Evolutionary conservation across 1,140 invertebrate genomes (phyloP).

Genomic region (Lucilia sericata): DNA sequence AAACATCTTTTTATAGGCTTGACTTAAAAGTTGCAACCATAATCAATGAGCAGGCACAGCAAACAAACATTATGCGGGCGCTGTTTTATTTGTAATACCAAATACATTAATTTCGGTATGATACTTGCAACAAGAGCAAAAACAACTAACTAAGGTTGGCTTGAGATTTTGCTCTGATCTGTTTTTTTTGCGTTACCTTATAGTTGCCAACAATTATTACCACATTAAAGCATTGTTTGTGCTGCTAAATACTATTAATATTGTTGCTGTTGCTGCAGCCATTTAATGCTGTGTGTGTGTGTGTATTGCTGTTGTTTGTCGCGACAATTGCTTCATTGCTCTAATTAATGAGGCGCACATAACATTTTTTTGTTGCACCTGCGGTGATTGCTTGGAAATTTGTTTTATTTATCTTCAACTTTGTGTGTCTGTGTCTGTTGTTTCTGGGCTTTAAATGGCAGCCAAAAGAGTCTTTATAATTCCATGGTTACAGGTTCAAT

Average conservation of each 20-base stretch:
- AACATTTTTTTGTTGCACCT: slow-evolving; percentile 38
- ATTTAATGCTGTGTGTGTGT: neutral
- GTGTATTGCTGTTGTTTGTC: slow-evolving; percentile 13
- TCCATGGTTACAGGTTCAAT: slow-evolving; percentile 7
- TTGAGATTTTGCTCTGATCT: slow-evolving; percentile 18
- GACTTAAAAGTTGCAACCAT: neutral
- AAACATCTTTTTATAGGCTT: slow-evolving; percentile 38
- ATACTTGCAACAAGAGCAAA: too few relatives aligned
- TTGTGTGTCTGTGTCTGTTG: too few relatives aligned
- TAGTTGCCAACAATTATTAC: slow-evolving; percentile 26
- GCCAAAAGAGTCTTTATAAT: neutral
- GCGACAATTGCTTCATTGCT: slow-evolving; percentile 35
- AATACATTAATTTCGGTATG: neutral
- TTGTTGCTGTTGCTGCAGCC: neutral
- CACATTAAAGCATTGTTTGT: slow-evolving; percentile 15
- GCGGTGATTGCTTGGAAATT: slow-evolving; percentile 39
- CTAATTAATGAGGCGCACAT: slow-evolving; percentile 42
- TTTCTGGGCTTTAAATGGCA: neutral
- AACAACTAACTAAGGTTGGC: neutral
- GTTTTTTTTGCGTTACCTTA: neutral
- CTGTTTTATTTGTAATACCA: slow-evolving; percentile 39
- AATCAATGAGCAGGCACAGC: neutral
- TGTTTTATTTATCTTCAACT: neutral
- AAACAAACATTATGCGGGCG: slow-evolving; percentile 28
- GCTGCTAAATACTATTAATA: neutral